These are phyloP conservation scores for Oryzias curvinotus DNA, from an alignment of 2,113 vertebrate species.

Conservation along the genomic window DNA sequence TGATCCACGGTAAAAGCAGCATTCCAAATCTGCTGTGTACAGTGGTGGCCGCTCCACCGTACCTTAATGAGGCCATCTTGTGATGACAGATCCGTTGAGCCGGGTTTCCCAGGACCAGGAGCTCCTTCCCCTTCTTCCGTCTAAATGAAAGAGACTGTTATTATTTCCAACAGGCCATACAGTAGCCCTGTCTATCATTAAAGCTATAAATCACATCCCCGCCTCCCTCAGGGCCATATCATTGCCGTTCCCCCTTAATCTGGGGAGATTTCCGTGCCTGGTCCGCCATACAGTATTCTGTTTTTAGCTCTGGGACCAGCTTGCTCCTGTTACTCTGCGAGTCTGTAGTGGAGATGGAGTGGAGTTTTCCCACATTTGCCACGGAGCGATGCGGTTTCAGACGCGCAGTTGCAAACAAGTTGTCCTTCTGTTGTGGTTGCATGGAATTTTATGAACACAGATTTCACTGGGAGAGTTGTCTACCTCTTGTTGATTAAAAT, in stretches of 20 bases:
- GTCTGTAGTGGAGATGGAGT: slow-evolving; percentile 6
- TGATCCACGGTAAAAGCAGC: slow-evolving; percentile 45
- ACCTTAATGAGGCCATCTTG: slow-evolving; percentile 59
- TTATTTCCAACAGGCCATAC: slow-evolving; percentile 67
- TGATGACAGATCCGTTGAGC: slow-evolving; percentile 70
- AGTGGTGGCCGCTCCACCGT: slow-evolving; percentile 47
- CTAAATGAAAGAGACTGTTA: slow-evolving; percentile 63
- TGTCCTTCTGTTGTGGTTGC: slow-evolving; percentile 26
- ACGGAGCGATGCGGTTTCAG: slow-evolving; percentile 52
- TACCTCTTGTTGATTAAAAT: slow-evolving; percentile 32
- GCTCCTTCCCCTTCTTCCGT: slow-evolving; percentile 41
- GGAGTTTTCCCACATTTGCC: slow-evolving; percentile 49
- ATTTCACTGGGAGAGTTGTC: slow-evolving; percentile 30
- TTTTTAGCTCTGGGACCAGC: slow-evolving; percentile 62
- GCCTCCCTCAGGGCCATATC: slow-evolving; percentile 52
- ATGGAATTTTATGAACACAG: slow-evolving; percentile 21
- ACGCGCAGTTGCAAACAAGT: slow-evolving; percentile 44
- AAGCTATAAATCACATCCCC: slow-evolving; percentile 63
- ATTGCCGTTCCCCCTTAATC: slow-evolving; percentile 60
- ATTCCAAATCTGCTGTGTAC: slow-evolving; percentile 66
- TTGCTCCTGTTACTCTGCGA: slow-evolving; percentile 59
- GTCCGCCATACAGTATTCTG: slow-evolving; percentile 48
- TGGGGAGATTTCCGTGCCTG: slow-evolving; percentile 51
- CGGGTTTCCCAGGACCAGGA: slow-evolving; percentile 37
- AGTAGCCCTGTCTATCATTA: slow-evolving; percentile 68